These are phyloP conservation scores for Sebastes fasciatus DNA, from an alignment of 2,113 vertebrate genomes.

Conservation along the genomic window DNA sequence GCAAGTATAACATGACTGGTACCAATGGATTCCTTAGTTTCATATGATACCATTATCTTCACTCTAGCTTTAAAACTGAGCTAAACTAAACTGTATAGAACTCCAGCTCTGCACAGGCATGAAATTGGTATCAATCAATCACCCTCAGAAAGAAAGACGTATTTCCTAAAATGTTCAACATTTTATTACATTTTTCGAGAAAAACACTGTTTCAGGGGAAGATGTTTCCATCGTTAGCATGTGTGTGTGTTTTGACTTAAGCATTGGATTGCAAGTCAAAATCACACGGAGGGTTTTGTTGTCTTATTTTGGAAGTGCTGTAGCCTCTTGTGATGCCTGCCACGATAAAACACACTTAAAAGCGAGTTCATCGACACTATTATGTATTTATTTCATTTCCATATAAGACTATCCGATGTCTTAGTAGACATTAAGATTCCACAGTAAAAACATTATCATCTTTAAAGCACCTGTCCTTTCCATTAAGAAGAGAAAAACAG, in stretches of 20 bases:
- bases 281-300: background rate
- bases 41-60: too few relatives aligned
- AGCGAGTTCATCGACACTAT: background rate
- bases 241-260: background rate
- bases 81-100: too few relatives aligned
- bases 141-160: too few relatives aligned
- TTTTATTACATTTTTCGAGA: background rate
- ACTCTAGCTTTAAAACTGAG: too few relatives aligned
- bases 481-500: constrained; percentile 72
- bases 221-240: background rate
- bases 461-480: constrained; percentile 70
- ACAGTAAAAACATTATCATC: constrained; percentile 60
- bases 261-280: background rate
- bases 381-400: constrained; percentile 6
- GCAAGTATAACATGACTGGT: too few relatives aligned
- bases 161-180: background rate
- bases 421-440: constrained; percentile 44
- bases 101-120: background rate
- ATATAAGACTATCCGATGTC: constrained; percentile 6
- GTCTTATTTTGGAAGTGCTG: constrained; percentile 5
- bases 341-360: background rate
- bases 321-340: background rate
- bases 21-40: too few relatives aligned
- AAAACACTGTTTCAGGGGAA: background rate
- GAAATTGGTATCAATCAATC: background rate